phyloP scores from a whole-genome alignment of 2,888 invertebrate genomes.

The Strigamia crassipes region DNA sequence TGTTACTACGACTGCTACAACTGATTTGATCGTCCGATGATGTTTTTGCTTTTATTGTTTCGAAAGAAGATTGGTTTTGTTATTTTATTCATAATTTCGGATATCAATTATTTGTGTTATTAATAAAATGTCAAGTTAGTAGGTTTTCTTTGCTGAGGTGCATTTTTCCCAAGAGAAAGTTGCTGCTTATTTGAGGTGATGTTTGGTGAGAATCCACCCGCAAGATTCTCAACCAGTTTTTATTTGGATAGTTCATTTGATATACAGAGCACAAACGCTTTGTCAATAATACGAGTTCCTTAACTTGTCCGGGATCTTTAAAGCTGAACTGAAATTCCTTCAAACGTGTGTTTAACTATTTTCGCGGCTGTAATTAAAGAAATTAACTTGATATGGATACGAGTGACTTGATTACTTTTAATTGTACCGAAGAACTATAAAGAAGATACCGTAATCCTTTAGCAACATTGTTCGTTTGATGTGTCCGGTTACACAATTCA shows the following conservation, averaged over 20 bases:
- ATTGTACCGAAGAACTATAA: background rate
- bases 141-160: background rate
- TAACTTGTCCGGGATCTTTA: conserved; percentile 28
- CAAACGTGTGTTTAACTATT: background rate
- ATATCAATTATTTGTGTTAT: background rate
- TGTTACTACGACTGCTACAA: background rate
- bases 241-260: conserved; percentile 42
- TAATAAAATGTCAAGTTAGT: background rate
- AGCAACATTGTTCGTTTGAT: background rate
- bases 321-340: background rate
- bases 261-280: conserved; percentile 42
- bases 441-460: background rate
- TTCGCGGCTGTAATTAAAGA: background rate
- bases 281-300: conserved; percentile 39
- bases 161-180: conserved; percentile 34
- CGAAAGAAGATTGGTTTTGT: background rate
- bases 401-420: background rate
- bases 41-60: background rate
- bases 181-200: conserved; percentile 24
- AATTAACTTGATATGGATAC: background rate
- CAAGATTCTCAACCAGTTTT: conserved; percentile 39
- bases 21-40: background rate
- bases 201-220: conserved; percentile 39
- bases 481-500: background rate
- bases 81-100: background rate